These are phyloP conservation scores for Parauchenoglanis ngamensis DNA, from an alignment of 2,797 vertebrate species.

Conservation along the genomic window DNA sequence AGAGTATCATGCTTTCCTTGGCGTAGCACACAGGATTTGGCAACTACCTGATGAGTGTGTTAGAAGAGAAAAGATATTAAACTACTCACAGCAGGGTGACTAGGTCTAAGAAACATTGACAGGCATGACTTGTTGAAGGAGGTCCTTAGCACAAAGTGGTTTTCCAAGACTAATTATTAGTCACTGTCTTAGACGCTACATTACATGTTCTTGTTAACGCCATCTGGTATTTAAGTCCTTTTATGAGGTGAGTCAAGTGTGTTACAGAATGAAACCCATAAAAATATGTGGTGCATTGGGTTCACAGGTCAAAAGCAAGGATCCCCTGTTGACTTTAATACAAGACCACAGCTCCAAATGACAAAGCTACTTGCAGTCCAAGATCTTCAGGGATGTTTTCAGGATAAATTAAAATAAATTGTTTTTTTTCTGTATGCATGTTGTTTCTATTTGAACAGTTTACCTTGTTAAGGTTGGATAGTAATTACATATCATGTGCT, in stretches of 20 bases:
- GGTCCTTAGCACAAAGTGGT: background rate
- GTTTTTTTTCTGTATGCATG: constrained; percentile 12
- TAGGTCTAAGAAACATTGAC: background rate
- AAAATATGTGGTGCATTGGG: constrained; percentile 5
- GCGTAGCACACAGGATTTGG: background rate
- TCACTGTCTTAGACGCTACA: background rate
- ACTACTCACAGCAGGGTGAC: background rate
- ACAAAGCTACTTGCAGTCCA: no score
- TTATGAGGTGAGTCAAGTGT: background rate
- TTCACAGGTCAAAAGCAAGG: background rate
- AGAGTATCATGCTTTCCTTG: background rate
- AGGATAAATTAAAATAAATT: background rate
- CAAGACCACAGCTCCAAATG: background rate
- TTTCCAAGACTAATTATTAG: background rate
- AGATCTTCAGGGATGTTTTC: background rate
- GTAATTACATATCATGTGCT: constrained; percentile 34
- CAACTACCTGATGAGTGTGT: background rate
- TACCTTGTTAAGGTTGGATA: constrained; percentile 22
- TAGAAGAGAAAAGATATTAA: background rate
- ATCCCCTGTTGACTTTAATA: background rate
- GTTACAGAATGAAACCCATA: background rate
- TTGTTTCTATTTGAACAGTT: constrained; percentile 16
- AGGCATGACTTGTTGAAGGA: background rate
- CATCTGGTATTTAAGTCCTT: background rate
- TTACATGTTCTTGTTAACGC: no score